These are phyloP conservation scores for Chorisops tibialis DNA, from an alignment of 2,888 invertebrate species.

Conservation along the genomic window DNA sequence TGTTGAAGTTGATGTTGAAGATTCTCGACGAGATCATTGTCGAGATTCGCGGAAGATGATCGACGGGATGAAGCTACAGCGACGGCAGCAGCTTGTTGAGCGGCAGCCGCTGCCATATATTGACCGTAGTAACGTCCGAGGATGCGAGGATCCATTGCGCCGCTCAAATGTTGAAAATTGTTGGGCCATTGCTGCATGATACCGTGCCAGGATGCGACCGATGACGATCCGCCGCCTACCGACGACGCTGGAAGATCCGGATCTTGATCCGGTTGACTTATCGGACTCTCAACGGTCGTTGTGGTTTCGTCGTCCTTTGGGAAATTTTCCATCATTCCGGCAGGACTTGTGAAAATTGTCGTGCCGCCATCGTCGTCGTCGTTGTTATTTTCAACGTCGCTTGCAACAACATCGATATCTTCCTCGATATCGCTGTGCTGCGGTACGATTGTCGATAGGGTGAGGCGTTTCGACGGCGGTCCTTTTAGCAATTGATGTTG, in stretches of 20 bases:
- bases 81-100: constrained; percentile 36
- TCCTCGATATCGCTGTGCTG: constrained; percentile 54
- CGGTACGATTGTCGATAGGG: not conserved
- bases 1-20: not conserved
- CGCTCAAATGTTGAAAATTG: constrained; percentile 33
- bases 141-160: constrained; percentile 44
- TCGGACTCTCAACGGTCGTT: not conserved
- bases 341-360: not conserved
- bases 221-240: too few species aligned
- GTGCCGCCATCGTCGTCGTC: not conserved
- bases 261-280: not conserved
- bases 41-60: not conserved
- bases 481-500: constrained; percentile 12
- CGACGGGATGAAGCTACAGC: not conserved
- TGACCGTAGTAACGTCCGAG: constrained; percentile 49
- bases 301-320: constrained; percentile 21
- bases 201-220: constrained; percentile 34
- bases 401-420: constrained; percentile 69
- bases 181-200: constrained; percentile 39
- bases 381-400: constrained; percentile 54
- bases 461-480: constrained; percentile 23
- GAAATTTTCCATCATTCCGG: not conserved
- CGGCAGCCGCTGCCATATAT: constrained; percentile 48
- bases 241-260: constrained; percentile 8
- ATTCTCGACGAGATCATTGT: not conserved